phyloP scores from a whole-genome alignment of 2,113 vertebrate species.

The Malaclemys terrapin region DNA sequence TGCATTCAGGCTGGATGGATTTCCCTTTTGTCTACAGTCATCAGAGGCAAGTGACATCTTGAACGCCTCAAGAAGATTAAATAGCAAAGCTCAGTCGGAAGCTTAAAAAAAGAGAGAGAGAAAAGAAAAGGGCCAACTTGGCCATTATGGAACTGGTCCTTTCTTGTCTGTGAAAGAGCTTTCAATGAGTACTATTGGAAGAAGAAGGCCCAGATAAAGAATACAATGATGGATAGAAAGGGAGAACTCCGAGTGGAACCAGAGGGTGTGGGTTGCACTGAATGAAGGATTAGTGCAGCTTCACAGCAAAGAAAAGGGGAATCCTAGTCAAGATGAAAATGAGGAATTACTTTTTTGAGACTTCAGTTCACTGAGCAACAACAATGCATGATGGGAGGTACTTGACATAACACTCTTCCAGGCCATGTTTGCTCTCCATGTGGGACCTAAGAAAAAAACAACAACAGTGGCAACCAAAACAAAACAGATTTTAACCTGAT shows the following conservation, averaged over 20 bases:
- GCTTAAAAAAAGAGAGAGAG: conserved; percentile 81
- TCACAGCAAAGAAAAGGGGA: conserved; percentile 87
- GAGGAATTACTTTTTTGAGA: conserved; percentile 94
- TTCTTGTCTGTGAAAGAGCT: conserved; percentile 88
- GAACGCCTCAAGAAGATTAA: conserved; percentile 96
- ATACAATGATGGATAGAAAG: conserved; percentile 83
- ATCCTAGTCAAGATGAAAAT: conserved; percentile 91
- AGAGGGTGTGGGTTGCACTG: conserved; percentile 80
- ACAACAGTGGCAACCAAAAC: conserved; percentile 81
- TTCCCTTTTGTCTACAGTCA: conserved; percentile 88
- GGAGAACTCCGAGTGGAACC: conserved; percentile 83
- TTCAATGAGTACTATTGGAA: conserved; percentile 86
- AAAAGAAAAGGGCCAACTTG: conserved; percentile 87
- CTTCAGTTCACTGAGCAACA: conserved; percentile 92
- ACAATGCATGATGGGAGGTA: conserved; percentile 97
- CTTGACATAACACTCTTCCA: conserved; percentile 98
- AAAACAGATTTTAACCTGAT: conserved; percentile 86
- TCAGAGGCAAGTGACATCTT: conserved; percentile 95
- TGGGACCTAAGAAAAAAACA: conserved; percentile 82
- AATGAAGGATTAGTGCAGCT: conserved; percentile 91
- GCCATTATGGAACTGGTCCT: conserved; percentile 87
- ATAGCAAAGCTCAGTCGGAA: conserved; percentile 91
- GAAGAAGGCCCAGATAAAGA: conserved; percentile 85
- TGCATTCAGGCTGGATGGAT: conserved; percentile 86
- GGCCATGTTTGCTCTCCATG: conserved; percentile 90